These are phyloP conservation scores for Anseranas semipalmata DNA, from an alignment of 2,113 vertebrate species.

Conservation along the genomic window DNA sequence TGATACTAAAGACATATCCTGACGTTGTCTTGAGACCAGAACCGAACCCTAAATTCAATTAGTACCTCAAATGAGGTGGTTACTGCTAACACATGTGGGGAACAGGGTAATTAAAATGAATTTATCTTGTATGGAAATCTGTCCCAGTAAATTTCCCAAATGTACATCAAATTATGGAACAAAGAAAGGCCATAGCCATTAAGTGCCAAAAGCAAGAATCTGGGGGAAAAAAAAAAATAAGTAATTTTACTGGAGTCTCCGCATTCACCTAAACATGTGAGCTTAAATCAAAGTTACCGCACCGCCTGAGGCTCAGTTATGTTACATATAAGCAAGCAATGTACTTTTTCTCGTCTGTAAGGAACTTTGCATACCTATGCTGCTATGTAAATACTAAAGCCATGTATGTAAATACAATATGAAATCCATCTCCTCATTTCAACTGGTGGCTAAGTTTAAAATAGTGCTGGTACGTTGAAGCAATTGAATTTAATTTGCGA, in stretches of 20 bases:
- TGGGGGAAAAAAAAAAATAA: not conserved
- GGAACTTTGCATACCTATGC: not conserved
- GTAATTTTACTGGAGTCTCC: not conserved
- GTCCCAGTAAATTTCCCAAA: not conserved
- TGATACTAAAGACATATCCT: not conserved
- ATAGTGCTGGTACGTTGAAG: not conserved
- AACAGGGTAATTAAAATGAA: not conserved
- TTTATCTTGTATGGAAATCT: not conserved
- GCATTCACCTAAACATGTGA: not conserved
- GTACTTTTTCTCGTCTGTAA: not conserved
- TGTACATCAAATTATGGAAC: not conserved
- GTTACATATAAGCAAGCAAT: not conserved
- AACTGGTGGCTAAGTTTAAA: constrained; percentile 12
- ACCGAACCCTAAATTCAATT: not conserved
- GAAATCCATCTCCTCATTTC: not conserved
- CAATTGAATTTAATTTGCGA: constrained; percentile 45
- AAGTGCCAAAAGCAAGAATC: not conserved
- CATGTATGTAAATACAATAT: not conserved
- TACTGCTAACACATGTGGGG: not conserved
- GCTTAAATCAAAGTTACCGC: not conserved
- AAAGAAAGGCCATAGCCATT: not conserved
- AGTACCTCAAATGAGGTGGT: not conserved
- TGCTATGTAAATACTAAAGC: not conserved
- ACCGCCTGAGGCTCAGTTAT: not conserved
- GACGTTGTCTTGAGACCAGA: not conserved